Evolutionary conservation across 2,888 invertebrate genomes (phyloP).

Genomic region (Tiliacea aurago): DNA sequence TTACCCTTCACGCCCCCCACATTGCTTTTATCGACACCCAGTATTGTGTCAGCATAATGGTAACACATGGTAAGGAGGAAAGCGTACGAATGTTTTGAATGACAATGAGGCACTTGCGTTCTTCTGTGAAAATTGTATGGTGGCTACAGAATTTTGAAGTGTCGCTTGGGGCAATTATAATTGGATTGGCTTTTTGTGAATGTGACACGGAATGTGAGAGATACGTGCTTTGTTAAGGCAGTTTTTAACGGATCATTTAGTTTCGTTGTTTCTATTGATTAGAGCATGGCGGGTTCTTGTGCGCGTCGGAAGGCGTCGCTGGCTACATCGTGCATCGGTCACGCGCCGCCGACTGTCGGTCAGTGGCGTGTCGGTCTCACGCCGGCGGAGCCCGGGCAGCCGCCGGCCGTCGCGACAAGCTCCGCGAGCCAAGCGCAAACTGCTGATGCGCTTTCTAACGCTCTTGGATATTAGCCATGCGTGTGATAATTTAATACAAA

Average conservation of each 20-base stretch:
- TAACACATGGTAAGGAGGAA: constrained; percentile 78
- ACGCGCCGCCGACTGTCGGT: constrained; percentile 83
- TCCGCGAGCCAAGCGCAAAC: constrained; percentile 80
- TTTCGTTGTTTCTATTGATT: constrained; percentile 29
- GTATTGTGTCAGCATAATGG: constrained; percentile 77
- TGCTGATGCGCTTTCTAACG: constrained; percentile 87
- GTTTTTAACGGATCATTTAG: constrained; percentile 24
- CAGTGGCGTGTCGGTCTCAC: constrained; percentile 84
- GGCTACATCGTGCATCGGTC: constrained; percentile 72
- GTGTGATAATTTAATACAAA: constrained; percentile 64
- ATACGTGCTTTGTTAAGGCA: background rate
- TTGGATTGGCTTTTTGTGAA: constrained; percentile 40
- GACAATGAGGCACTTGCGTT: constrained; percentile 71
- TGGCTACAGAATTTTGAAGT: constrained; percentile 54
- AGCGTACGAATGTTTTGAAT: constrained; percentile 74
- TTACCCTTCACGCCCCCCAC: constrained; percentile 54
- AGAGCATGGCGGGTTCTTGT: constrained; percentile 24
- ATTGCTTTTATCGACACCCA: constrained; percentile 69
- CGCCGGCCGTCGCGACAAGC: constrained; percentile 73
- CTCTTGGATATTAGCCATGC: constrained; percentile 69
- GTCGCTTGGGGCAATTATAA: constrained; percentile 29
- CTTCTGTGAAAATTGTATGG: constrained; percentile 72
- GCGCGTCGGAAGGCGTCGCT: constrained; percentile 70
- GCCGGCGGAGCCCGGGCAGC: constrained; percentile 52
- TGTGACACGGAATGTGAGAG: constrained; percentile 15